Conservation (phyloP, 2,888 invertebrate species). For the Oscheius sp. region DNA sequence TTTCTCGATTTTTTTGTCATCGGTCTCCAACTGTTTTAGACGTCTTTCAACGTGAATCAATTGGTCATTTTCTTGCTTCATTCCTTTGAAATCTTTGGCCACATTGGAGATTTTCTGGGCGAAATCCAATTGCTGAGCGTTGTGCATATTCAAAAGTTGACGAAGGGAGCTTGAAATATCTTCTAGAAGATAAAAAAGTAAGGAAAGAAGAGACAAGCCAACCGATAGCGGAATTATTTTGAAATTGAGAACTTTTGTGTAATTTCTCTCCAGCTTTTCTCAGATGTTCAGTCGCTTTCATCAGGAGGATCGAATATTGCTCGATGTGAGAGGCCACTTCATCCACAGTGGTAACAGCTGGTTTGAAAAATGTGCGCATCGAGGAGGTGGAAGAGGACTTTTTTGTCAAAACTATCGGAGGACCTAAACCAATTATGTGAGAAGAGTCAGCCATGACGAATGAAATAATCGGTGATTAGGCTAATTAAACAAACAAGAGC, state of each 20-base stretch:
- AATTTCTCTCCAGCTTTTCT: constrained; percentile 1
- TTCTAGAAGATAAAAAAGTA: background rate
- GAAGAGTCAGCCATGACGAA: too few relatives aligned
- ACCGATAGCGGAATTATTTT: background rate
- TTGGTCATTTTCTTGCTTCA: background rate
- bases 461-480: background rate
- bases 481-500: background rate
- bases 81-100: background rate
- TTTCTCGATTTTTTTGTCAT: constrained; percentile 7
- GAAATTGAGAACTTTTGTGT: background rate
- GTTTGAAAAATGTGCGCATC: background rate
- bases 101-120: background rate
- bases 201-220: background rate
- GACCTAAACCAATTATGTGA: background rate
- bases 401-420: background rate
- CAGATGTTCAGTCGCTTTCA: background rate
- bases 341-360: background rate
- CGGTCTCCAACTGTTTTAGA: background rate
- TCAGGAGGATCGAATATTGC: background rate
- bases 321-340: background rate
- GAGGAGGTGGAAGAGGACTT: background rate
- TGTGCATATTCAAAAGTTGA: background rate
- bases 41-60: background rate
- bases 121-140: background rate
- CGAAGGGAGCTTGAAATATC: background rate